Conservation (phyloP, 2,888 invertebrate species). For the Mantis religiosa region DNA sequence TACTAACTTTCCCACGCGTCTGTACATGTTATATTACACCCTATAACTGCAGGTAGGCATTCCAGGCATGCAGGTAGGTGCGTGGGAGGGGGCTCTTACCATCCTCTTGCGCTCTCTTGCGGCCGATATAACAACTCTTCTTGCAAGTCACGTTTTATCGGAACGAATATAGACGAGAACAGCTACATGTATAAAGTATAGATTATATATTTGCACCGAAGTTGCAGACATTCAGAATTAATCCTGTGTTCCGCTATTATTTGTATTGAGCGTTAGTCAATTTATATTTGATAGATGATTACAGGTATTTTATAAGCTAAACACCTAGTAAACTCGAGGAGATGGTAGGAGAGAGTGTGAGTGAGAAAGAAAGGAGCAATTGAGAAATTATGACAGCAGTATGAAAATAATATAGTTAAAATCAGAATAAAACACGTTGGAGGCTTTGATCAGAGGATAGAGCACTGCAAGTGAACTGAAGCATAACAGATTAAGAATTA, state of each 20-base stretch:
- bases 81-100: not conserved
- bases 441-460: no score
- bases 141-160: not conserved
- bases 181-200: not conserved
- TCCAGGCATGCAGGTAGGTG: not conserved
- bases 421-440: no score
- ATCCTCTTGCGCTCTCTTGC: not conserved
- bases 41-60: not conserved
- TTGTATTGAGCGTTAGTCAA: not conserved
- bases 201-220: not conserved
- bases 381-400: no score
- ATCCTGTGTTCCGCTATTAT: not conserved
- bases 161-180: not conserved
- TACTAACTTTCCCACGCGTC: not conserved
- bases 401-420: no score
- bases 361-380: no score
- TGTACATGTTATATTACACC: not conserved
- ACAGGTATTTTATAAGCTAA: no score
- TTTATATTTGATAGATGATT: not conserved
- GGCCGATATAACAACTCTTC: not conserved
- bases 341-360: no score
- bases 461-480: no score
- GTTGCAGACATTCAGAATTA: not conserved
- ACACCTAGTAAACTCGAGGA: no score
- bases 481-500: no score